Conservation (phyloP, 1,140 invertebrate genomes). For the Uloborus diversus region DNA sequence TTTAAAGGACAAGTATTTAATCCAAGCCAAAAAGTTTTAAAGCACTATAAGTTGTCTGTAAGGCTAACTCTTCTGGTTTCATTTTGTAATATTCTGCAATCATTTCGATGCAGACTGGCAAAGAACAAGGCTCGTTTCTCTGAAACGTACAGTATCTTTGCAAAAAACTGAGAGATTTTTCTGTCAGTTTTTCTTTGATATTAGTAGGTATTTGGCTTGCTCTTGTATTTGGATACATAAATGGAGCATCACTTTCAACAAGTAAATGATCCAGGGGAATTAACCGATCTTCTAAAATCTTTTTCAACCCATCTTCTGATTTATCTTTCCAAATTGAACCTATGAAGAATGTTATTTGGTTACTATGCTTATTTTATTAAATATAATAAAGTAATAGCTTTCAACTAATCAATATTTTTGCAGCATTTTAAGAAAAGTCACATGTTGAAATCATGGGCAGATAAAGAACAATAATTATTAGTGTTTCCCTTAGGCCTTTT, state of each 20-base stretch:
- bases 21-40: slow-evolving; percentile 90
- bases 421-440: too few relatives aligned
- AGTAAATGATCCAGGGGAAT: slow-evolving; percentile 82
- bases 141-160: slow-evolving; percentile 92
- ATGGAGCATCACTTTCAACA: slow-evolving; percentile 93
- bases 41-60: slow-evolving; percentile 92
- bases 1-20: slow-evolving; percentile 1
- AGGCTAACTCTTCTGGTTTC: slow-evolving; percentile 87
- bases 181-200: slow-evolving; percentile 86
- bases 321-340: slow-evolving; percentile 95
- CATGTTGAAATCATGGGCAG: too few relatives aligned
- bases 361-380: too few relatives aligned
- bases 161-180: slow-evolving; percentile 76
- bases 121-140: slow-evolving; percentile 92
- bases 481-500: too few relatives aligned
- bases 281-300: slow-evolving; percentile 80
- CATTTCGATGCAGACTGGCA: slow-evolving; percentile 92
- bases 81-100: slow-evolving; percentile 89
- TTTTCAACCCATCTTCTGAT: slow-evolving; percentile 86
- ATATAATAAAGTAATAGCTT: too few relatives aligned
- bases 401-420: too few relatives aligned
- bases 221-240: slow-evolving; percentile 94
- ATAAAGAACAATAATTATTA: too few relatives aligned
- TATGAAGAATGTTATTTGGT: too few relatives aligned
- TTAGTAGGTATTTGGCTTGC: slow-evolving; percentile 88